A percentile compares a stretch with the other conserved stretches of the same genome.
Evolutionary conservation across 2,888 invertebrate genomes (phyloP).

Genomic region (Lissonota sp.): DNA sequence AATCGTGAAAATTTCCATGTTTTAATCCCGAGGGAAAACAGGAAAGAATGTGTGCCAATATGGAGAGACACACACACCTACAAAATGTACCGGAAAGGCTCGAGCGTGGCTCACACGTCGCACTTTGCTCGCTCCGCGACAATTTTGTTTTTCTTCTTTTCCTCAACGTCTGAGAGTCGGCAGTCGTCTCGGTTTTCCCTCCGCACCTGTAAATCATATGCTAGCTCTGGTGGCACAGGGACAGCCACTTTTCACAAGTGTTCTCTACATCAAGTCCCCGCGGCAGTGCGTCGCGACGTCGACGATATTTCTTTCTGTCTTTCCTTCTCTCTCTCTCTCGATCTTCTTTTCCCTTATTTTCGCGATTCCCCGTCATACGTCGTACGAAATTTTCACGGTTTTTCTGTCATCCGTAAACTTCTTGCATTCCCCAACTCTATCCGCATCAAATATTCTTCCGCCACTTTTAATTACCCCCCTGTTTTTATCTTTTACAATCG

Average conservation of each 20-base stretch:
- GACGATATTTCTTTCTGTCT: constrained; percentile 13
- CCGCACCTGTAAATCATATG: constrained; percentile 72
- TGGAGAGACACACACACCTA: too few relatives aligned
- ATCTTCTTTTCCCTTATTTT: constrained; percentile 25
- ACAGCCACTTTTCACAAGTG: constrained; percentile 71
- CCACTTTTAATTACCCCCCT: not conserved
- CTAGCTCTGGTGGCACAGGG: constrained; percentile 63
- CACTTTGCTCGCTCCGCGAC: constrained; percentile 35
- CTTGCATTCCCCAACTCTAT: not conserved
- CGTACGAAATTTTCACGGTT: not conserved
- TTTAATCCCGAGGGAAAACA: constrained; percentile 38
- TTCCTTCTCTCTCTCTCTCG: constrained; percentile 3
- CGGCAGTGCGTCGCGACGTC: constrained; percentile 58
- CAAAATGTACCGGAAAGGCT: constrained; percentile 21
- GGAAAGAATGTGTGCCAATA: not conserved
- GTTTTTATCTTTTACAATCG: not conserved
- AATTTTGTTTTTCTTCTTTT: constrained; percentile 17
- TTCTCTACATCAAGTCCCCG: constrained; percentile 72
- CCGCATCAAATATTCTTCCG: not conserved
- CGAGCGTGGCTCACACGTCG: constrained; percentile 29
- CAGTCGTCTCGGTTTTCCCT: constrained; percentile 36
- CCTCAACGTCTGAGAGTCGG: constrained; percentile 52
- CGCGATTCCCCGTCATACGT: not conserved
- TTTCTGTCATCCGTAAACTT: not conserved
- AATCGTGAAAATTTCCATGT: constrained; percentile 10